phyloP scores from a whole-genome alignment of 2,888 invertebrate species.

The Polydrusus tereticollis region DNA sequence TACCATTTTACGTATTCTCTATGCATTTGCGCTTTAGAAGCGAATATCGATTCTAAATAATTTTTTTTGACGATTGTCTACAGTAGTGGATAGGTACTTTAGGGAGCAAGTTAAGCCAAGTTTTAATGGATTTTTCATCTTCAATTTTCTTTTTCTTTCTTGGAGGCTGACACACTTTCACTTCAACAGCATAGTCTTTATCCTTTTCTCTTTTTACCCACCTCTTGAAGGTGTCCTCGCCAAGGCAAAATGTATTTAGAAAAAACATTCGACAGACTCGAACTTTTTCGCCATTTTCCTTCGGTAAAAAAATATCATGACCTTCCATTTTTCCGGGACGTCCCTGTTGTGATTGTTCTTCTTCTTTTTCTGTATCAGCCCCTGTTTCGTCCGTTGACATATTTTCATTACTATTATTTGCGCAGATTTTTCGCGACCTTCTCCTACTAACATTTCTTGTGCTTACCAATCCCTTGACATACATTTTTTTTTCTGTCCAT shows the following conservation, averaged over 20 bases:
- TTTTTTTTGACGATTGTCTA: not conserved
- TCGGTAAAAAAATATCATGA: constrained; percentile 15
- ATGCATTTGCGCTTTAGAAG: not conserved
- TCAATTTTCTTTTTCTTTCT: constrained; percentile 12
- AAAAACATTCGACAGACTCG: not conserved
- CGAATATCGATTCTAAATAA: not conserved
- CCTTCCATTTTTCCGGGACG: constrained; percentile 6
- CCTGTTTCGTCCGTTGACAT: not conserved
- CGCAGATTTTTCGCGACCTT: not conserved
- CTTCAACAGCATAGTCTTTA: not conserved
- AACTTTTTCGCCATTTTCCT: constrained; percentile 2
- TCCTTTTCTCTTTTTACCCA: not conserved
- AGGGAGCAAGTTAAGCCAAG: constrained; percentile 9
- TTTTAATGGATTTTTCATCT: constrained; percentile 6
- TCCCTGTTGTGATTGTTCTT: not conserved
- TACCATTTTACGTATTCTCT: too few relatives aligned
- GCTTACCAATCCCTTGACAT: constrained; percentile 5
- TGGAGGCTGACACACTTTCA: not conserved
- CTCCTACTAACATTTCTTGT: constrained; percentile 13
- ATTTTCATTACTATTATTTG: not conserved
- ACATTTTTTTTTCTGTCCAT: constrained; percentile 6
- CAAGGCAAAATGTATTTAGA: constrained; percentile 15
- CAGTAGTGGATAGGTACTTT: constrained; percentile 10
- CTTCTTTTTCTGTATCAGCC: not conserved
- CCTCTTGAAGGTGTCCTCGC: constrained; percentile 18